Evolutionary conservation across 2,888 invertebrate genomes (phyloP).

Genomic region (Drosophila nr. medialis): DNA sequence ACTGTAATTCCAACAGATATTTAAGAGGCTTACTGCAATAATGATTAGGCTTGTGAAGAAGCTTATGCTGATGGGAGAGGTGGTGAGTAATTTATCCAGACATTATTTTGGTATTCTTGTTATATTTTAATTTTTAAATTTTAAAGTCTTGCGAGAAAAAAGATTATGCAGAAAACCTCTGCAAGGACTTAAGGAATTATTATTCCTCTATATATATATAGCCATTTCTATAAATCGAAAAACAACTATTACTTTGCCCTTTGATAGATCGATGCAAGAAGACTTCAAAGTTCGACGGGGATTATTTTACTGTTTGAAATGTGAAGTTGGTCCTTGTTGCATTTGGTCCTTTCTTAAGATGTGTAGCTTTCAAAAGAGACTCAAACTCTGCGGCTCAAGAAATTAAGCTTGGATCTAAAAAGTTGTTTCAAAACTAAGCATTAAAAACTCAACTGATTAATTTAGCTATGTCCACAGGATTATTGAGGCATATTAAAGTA

Average conservation of each 20-base stretch:
- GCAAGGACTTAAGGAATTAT: neutral
- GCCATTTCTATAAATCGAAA: neutral
- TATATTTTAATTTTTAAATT: neutral
- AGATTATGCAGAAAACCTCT: neutral
- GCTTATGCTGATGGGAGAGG: no score
- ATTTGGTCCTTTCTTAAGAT: neutral
- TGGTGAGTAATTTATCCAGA: neutral
- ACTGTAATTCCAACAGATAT: neutral
- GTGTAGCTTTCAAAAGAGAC: no score
- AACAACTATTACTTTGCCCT: neutral
- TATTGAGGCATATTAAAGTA: neutral
- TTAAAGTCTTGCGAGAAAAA: neutral
- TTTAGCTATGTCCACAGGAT: neutral
- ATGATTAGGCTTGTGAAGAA: neutral
- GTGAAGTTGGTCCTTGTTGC: neutral
- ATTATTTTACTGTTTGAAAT: neutral
- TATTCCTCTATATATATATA: neutral
- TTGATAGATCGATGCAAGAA: neutral
- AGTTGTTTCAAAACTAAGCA: neutral
- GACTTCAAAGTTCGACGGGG: neutral
- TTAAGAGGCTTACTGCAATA: neutral
- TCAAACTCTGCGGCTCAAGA: fast-evolving
- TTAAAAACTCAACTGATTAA: neutral
- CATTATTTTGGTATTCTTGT: neutral
- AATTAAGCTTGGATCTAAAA: fast-evolving